These are phyloP conservation scores for Tetranychus truncatus DNA, from an alignment of 2,888 invertebrate species.

Conservation along the genomic window DNA sequence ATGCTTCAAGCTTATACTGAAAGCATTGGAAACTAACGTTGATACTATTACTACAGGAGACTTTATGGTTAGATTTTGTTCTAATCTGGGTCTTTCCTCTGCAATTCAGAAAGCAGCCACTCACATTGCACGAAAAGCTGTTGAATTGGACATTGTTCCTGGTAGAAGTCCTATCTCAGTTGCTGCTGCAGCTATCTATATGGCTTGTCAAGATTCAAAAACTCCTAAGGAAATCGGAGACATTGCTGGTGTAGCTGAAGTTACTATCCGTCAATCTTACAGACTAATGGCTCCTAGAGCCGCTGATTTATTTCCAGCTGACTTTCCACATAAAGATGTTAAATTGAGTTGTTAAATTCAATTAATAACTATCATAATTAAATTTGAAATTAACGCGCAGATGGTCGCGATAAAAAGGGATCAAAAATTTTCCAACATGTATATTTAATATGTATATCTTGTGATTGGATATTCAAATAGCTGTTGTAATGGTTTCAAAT, in stretches of 20 bases:
- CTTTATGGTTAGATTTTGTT: slow-evolving; percentile 87
- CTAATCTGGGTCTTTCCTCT: slow-evolving; percentile 61
- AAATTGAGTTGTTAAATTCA: not conserved
- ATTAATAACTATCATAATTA: too few species aligned
- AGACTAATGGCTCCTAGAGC: slow-evolving; percentile 92
- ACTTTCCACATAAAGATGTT: slow-evolving; percentile 64
- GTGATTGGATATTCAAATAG: not conserved
- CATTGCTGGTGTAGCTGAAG: slow-evolving; percentile 93
- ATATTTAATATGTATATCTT: not conserved
- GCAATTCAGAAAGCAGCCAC: slow-evolving; percentile 57
- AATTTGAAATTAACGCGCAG: too few species aligned
- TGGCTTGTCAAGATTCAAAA: slow-evolving; percentile 91
- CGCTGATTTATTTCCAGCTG: slow-evolving; percentile 74
- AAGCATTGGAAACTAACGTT: slow-evolving; percentile 86
- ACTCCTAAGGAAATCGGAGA: slow-evolving; percentile 96
- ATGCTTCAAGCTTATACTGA: slow-evolving; percentile 89
- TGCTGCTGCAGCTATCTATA: slow-evolving; percentile 96
- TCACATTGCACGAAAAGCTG: slow-evolving; percentile 85
- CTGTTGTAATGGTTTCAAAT: not conserved
- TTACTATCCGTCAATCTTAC: slow-evolving; percentile 89
- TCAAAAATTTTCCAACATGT: not conserved
- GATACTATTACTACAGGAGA: slow-evolving; percentile 95
- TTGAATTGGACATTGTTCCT: slow-evolving; percentile 88
- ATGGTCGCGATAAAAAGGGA: too few species aligned
- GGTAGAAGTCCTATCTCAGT: slow-evolving; percentile 96